Conservation (phyloP, 2,797 vertebrate species). For the Kryptopterus vitreolus region DNA sequence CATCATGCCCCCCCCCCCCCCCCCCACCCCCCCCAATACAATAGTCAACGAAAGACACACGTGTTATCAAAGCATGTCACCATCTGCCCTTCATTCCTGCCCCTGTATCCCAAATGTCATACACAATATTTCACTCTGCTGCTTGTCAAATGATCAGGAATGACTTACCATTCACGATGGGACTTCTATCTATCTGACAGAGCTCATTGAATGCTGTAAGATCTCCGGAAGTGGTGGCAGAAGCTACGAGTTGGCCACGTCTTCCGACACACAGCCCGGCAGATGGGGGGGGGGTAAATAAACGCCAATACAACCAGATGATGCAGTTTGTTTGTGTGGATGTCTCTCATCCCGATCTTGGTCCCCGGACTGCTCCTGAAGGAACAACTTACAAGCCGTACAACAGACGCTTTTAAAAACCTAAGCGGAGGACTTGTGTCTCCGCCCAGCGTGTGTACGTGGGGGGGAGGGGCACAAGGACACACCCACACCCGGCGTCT, state of each 20-base stretch:
- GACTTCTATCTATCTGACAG: neutral
- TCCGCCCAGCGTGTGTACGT: neutral
- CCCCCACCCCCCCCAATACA: no score
- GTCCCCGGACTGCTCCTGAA: neutral
- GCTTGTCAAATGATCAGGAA: neutral
- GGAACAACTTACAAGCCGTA: neutral
- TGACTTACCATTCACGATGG: slow-evolving; percentile 41
- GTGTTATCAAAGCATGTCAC: neutral
- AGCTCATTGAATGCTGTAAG: slow-evolving; percentile 9
- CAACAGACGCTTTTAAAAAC: neutral
- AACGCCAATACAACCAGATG: neutral
- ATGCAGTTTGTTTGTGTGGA: neutral
- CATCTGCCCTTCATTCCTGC: neutral
- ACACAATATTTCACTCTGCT: neutral
- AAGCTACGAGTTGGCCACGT: neutral
- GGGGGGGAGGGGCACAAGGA: neutral
- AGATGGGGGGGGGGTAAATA: neutral
- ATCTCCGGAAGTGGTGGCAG: neutral
- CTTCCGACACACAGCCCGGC: neutral
- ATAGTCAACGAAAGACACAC: no score
- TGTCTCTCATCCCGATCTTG: no score
- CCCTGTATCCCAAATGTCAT: neutral
- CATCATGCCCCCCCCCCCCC: no score
- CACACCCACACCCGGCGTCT: neutral
- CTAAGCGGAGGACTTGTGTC: neutral